A percentile compares a stretch with the other conserved stretches of the same genome.
These are phyloP conservation scores for Channa striata DNA, from an alignment of 2,797 vertebrate genomes.

Conservation along the genomic window DNA sequence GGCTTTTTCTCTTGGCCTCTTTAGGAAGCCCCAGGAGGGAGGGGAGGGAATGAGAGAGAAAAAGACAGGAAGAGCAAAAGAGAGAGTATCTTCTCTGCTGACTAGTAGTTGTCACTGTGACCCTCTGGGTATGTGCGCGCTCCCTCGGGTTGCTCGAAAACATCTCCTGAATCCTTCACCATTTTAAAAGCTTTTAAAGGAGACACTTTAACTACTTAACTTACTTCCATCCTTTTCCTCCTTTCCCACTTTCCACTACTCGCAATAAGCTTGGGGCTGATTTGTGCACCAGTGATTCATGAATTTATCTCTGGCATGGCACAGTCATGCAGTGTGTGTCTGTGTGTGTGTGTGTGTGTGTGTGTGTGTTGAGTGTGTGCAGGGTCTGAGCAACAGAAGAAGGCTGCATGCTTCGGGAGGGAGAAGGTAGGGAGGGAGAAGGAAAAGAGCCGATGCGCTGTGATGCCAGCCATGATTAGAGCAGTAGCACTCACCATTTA, in stretches of 20 bases:
- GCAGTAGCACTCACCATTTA: conserved; percentile 69
- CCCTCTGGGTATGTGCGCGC: conserved; percentile 46
- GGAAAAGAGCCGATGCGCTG: conserved; percentile 46
- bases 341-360: conserved; percentile 22
- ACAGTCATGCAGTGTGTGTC: conserved; percentile 60
- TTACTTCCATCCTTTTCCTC: conserved; percentile 54
- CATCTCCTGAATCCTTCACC: conserved; percentile 53
- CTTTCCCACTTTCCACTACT: conserved; percentile 45
- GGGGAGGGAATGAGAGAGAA: conserved; percentile 17
- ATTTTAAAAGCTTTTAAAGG: conserved; percentile 66
- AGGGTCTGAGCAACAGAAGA: conserved; percentile 59
- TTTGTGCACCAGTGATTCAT: conserved; percentile 80
- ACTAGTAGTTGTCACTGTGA: conserved; percentile 50
- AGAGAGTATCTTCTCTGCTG: conserved; percentile 49
- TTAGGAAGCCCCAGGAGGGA: conserved; percentile 44
- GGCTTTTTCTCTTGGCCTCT: conserved; percentile 54
- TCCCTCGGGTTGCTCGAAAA: conserved; percentile 59
- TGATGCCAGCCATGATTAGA: conserved; percentile 78
- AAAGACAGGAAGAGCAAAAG: conserved; percentile 14
- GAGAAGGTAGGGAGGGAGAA: conserved; percentile 29
- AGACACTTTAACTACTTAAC: conserved; percentile 64
- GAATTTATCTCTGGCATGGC: conserved; percentile 71
- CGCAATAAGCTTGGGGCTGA: conserved; percentile 70
- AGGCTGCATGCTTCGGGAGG: conserved; percentile 53
- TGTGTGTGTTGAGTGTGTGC: conserved; percentile 23